These are phyloP conservation scores for Peromyscus maniculatus DNA, from an alignment of 2,113 vertebrate species.

Conservation along the genomic window DNA sequence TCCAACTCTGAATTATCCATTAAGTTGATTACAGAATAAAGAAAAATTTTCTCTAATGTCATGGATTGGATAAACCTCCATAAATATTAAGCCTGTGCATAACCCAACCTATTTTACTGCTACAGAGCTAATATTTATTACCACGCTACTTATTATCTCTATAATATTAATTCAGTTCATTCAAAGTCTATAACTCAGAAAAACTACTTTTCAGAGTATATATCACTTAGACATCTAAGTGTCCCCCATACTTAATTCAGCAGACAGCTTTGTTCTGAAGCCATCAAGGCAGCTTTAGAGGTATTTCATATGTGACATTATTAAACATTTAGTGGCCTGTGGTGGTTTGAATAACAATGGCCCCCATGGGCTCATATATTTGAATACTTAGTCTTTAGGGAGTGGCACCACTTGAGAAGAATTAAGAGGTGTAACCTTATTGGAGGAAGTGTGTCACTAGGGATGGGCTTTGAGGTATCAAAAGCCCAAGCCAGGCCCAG, in stretches of 20 bases:
- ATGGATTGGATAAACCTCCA: neutral
- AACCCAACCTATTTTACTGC: neutral
- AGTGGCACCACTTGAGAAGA: neutral
- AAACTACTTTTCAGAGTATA: conserved; percentile 36
- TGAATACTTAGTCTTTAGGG: neutral
- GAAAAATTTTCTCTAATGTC: neutral
- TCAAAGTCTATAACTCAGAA: conserved; percentile 14
- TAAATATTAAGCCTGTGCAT: conserved; percentile 55
- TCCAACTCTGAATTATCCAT: conserved; percentile 58
- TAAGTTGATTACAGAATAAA: conserved; percentile 45
- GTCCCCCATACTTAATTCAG: conserved; percentile 63
- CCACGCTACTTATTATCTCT: neutral
- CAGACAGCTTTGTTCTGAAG: conserved; percentile 69
- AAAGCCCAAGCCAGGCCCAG: neutral
- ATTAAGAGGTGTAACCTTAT: neutral
- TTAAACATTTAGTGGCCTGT: neutral
- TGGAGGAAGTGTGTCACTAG: no score
- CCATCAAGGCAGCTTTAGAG: conserved; percentile 79
- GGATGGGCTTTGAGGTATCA: neutral
- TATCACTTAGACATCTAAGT: conserved; percentile 62
- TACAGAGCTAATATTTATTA: neutral
- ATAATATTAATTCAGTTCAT: neutral
- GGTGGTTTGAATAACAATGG: neutral
- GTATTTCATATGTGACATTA: conserved; percentile 79
- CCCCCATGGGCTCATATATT: neutral